Evolutionary conservation across 2,113 vertebrate genomes (phyloP), one percentile per base, ranked within the genome.

Genomic region (Thamnaconus septentrionalis): DNA sequence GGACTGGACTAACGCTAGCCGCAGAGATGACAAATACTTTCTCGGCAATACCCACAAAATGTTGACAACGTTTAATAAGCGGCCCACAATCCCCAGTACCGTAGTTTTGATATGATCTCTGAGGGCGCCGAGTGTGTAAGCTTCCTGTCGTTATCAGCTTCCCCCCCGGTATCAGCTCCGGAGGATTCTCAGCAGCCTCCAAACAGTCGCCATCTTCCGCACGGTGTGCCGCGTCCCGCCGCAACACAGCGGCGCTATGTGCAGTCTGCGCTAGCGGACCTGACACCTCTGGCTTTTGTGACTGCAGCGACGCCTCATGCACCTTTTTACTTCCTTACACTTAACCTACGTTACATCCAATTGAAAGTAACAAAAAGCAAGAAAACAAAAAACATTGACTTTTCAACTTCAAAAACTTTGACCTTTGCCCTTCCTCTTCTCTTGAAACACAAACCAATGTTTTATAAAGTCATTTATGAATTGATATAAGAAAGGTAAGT

Each of bases 121-220:
- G 40, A 6, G 50, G 52, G 64, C 41, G 54, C 47, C 52, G 50
- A 39, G 67, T 53, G 66, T 62, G 41, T 61, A 8, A 61, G 31
- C 75, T 51, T 60, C 61, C 67, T 84, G 47, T 73, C 12, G 18
- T 31, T 31, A 31, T 31, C 18, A 31, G 18, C 18, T 66, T 82
- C 64, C 63, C 76, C 58, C 78, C 80, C 75, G 83, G 75, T 88
- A 90, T 91, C 91, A 91, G 85, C 90, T 90, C 70, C 87, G 75
- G 74, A 81, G 79, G 77, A 60, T 84, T 70, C 78, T 66, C 70
- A 50, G 82, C 87, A 82, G 81, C 81, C 81, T 85, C 86, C 87
- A 82, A 73, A 84, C 84, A 84, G 82, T 87, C 89, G 90, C 91
- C 92, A 92, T 93, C 91, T 93, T 92, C 87, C 85, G 56, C 76